Evolutionary conservation across 2,888 invertebrate genomes (phyloP).

Genomic region (Eupithecia tripunctaria): DNA sequence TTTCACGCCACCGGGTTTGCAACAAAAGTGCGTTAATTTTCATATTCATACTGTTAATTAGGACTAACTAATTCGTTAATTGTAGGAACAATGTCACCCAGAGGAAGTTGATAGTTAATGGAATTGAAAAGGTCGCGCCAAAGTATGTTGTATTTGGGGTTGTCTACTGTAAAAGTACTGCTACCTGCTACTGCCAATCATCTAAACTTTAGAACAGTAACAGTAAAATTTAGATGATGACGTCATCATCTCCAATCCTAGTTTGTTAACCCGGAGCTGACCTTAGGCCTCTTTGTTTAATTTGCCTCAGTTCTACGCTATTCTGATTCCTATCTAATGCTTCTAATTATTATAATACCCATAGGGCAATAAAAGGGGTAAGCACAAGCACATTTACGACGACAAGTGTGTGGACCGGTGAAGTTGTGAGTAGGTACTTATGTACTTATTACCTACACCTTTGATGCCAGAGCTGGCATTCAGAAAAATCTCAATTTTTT

Average conservation of each 20-base stretch:
- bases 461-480: too few species aligned
- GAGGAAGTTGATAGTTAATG: constrained; percentile 52
- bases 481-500: too few species aligned
- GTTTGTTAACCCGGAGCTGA: not conserved
- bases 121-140: constrained; percentile 59
- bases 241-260: not conserved
- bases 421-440: too few species aligned
- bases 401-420: too few species aligned
- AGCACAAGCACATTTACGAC: too few species aligned
- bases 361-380: too few species aligned
- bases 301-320: not conserved
- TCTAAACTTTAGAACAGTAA: too few species aligned
- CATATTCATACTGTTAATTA: constrained; percentile 44
- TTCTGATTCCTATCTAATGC: not conserved
- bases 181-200: not conserved
- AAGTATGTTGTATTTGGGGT: constrained; percentile 16
- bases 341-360: too few species aligned
- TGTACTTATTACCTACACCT: too few species aligned
- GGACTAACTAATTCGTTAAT: constrained; percentile 52
- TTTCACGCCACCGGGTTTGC: constrained; percentile 16
- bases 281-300: not conserved
- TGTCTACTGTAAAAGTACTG: not conserved
- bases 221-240: too few species aligned
- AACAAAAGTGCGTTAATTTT: constrained; percentile 29
- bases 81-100: constrained; percentile 52